Evolutionary conservation across 2,113 vertebrate species (phyloP), one percentile per base, ranked within the genome.

Genomic region (Drymodes brunneopygia): DNA sequence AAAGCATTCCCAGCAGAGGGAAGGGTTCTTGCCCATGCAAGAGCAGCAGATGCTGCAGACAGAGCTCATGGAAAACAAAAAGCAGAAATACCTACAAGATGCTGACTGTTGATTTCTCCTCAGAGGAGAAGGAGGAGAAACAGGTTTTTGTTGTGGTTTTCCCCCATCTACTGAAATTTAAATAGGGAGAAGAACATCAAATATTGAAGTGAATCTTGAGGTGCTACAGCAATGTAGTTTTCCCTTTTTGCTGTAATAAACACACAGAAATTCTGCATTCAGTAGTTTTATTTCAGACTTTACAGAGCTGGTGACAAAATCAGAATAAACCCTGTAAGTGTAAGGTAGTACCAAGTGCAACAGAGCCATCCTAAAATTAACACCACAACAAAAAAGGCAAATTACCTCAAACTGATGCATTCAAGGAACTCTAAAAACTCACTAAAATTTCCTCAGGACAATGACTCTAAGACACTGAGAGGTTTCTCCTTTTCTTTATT

Each of bases 1-100:
- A 58, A 54, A 80, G 78, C 75, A 45, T 82, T 81, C 84, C 74
- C 84, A 36, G 78, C 67, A 62, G 40, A 93, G 81, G 86, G 83
- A 94, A 93, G 51, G 78, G 83, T 74, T 80, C 84, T 94, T 94
- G 89, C 87, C 88, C 79, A 33, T 88, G 77, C 75, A 21, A 62
- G 25, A 88, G 73, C 36, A 51, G 94, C 91, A 95, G 77, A 92
- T 95, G 78, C 92, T 90, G 79, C 58, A 94, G 81, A 40, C 54
- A 23, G 10, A 78, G 58, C 71, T 93, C 73, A 95, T 64, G 78
- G 78, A 50, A 93, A 94, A 88, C 82, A 92, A 60, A 84, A 50
- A 23, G 0, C 50, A 45, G 45, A 61, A 72, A 66, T 31, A 90
- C 84, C 69, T 80, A 33, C 16, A 54, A 70, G 78, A 79, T 35